Evolutionary conservation across 2,797 vertebrate genomes (phyloP).

Genomic region (Fratercula arctica): DNA sequence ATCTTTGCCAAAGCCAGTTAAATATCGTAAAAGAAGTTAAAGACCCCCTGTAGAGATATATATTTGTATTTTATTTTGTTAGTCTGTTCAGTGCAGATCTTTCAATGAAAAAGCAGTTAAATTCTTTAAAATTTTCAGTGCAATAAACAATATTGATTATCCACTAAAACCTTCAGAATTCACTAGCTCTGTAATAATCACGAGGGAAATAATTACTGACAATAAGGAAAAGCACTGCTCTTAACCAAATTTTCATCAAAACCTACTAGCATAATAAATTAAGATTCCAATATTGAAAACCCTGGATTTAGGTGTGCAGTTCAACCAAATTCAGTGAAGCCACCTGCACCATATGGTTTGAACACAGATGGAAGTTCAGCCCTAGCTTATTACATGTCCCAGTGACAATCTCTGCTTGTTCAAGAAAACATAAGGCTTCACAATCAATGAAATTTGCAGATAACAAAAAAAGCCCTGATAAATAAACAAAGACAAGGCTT

Average conservation of each 20-base stretch:
- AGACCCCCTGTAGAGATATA: slow-evolving; percentile 57
- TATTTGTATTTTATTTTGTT: slow-evolving; percentile 67
- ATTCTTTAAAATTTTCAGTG: slow-evolving; percentile 63
- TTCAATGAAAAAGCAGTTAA: slow-evolving; percentile 55
- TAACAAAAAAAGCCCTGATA: not conserved
- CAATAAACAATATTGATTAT: slow-evolving; percentile 71
- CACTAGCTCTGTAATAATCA: slow-evolving; percentile 56
- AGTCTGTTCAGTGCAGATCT: slow-evolving; percentile 42
- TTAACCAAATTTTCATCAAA: slow-evolving; percentile 45
- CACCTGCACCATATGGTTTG: slow-evolving; percentile 19
- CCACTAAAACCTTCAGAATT: slow-evolving; percentile 67
- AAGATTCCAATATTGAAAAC: slow-evolving; percentile 18
- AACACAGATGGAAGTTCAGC: slow-evolving; percentile 33
- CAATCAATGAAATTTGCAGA: not conserved
- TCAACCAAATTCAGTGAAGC: slow-evolving; percentile 4
- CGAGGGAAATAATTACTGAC: slow-evolving; percentile 54
- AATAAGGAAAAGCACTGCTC: slow-evolving; percentile 4
- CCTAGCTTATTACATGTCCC: not conserved
- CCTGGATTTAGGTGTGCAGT: slow-evolving; percentile 15
- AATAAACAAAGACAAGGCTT: not conserved
- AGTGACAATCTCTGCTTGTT: not conserved
- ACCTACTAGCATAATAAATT: slow-evolving; percentile 23
- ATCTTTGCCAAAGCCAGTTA: slow-evolving; percentile 63
- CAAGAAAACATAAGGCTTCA: slow-evolving; percentile 7
- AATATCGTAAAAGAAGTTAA: slow-evolving; percentile 66